A percentile compares a stretch with the other conserved stretches of the same genome.
Evolutionary conservation across 2,797 vertebrate species (phyloP).

Genomic region (Sebastes cheni): DNA sequence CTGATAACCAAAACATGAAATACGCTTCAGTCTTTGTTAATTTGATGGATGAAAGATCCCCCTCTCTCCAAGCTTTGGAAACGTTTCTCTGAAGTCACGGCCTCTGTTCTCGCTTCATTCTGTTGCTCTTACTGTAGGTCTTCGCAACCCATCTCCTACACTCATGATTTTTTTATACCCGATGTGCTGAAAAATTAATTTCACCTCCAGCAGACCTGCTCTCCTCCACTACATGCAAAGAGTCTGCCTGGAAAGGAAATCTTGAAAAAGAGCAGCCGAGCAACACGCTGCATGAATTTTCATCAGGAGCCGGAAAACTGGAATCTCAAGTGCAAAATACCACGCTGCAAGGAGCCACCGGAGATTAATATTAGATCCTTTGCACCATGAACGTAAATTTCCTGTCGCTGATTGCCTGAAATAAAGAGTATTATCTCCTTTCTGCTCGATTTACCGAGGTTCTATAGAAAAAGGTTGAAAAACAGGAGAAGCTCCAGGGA

Average conservation of each 20-base stretch:
- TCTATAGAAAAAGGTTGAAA: conserved; percentile 45
- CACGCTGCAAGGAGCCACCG: conserved; percentile 43
- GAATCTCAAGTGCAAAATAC: conserved; percentile 62
- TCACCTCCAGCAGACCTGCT: conserved; percentile 80
- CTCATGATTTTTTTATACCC: conserved; percentile 82
- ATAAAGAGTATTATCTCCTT: conserved; percentile 60
- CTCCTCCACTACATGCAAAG: conserved; percentile 68
- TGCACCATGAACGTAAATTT: conserved; percentile 56
- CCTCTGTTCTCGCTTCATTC: conserved; percentile 74
- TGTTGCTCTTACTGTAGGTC: conserved; percentile 47
- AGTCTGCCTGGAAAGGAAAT: conserved; percentile 62
- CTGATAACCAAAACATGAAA: conserved; percentile 70
- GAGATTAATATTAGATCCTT: conserved; percentile 64
- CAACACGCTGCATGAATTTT: conserved; percentile 68
- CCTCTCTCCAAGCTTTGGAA: conserved; percentile 50
- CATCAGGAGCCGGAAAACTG: conserved; percentile 58
- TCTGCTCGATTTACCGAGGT: conserved; percentile 56
- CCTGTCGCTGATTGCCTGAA: conserved; percentile 52
- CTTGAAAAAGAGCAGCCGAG: conserved; percentile 57
- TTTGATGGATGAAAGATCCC: conserved; percentile 76
- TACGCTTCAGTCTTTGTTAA: conserved; percentile 76
- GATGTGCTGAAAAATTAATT: conserved; percentile 82
- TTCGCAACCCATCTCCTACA: conserved; percentile 72
- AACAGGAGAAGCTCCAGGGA: conserved; percentile 49
- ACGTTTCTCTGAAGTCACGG: conserved; percentile 67